Conservation (phyloP, 2,797 vertebrate genomes). For the Glyptemys insculpta region DNA sequence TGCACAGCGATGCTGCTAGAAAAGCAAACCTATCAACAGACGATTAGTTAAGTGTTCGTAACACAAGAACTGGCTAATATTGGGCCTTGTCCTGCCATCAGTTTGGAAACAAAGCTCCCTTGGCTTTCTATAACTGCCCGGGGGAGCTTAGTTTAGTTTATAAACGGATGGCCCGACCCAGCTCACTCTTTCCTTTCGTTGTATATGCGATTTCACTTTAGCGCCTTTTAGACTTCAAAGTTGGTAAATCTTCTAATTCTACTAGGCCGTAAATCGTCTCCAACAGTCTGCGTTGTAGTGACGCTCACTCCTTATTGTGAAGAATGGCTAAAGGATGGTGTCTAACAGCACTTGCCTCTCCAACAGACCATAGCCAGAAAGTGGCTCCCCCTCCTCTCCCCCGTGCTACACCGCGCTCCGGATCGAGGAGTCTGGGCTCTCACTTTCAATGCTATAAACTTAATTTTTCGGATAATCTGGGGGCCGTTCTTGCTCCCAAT, state of each 20-base stretch:
- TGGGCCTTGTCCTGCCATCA: background rate
- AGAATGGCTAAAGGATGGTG: background rate
- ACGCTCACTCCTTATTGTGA: background rate
- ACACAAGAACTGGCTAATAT: background rate
- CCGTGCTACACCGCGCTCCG: background rate
- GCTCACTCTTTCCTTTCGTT: background rate
- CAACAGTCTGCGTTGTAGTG: background rate
- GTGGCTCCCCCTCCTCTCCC: background rate
- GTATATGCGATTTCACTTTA: background rate
- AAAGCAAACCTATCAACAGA: background rate
- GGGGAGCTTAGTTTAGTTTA: background rate
- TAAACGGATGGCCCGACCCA: background rate
- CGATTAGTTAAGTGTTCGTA: background rate
- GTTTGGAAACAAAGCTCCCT: background rate
- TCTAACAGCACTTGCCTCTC: background rate
- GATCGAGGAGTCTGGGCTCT: background rate
- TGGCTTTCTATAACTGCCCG: background rate
- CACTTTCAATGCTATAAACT: background rate
- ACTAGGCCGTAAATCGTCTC: background rate
- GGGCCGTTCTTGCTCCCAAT: background rate
- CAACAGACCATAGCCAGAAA: background rate
- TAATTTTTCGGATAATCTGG: background rate
- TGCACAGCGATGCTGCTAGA: background rate
- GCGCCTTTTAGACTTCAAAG: background rate
- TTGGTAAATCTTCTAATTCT: background rate